Base-by-base conservation (phyloP, 2,888 invertebrate species). In the Blastobasis lacticolella region DNA sequence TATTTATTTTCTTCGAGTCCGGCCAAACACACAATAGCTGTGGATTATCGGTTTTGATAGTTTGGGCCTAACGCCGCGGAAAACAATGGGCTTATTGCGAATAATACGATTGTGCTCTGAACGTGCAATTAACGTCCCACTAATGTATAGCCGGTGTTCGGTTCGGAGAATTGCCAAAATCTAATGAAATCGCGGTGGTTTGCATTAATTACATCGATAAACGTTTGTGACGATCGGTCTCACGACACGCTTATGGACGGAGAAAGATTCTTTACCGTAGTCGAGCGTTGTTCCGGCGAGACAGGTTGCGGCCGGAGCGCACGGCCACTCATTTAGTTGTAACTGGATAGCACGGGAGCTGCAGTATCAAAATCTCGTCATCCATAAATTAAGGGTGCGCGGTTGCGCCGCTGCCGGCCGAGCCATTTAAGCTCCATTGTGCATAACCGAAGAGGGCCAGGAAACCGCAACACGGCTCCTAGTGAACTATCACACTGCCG, bases 1-100 rank as follows among this genome's bases (percentile, higher is more conserved):
- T 83, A 84, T 85, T 87, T 87, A 86, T 87, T 86, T 87, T 84
- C 85, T 87, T 84, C 71, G 75, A 82, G 78, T 79, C 78, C 74
- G 75, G 80, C 75, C 78, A 73, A 74, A 79, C 67, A 75, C 56
- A 63, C 74, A 78, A 80, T 78, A 70, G 76, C 64, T 67, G 72
- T 75, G 72, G 79, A 78, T 83, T 80, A 81, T 77, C 74, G 70
- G 67, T 72, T 73, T 63, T 67, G 73, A 77, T 81, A 75, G 77
- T 75, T 77, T 57, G 66, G 59, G 63, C 67, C 71, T 64, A 70
- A 70, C 60, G 66, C 62, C 59, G 60, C 58, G 59, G 67, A 70
- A 75, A 75, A 75, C 71, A 68, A 71, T 69, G 59, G 67, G 65
- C 62, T 71, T 69, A 70, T 69, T 71, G 64, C 58, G 69, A 73